Conservation (phyloP, 2,888 invertebrate species). For the Polydrusus tereticollis region DNA sequence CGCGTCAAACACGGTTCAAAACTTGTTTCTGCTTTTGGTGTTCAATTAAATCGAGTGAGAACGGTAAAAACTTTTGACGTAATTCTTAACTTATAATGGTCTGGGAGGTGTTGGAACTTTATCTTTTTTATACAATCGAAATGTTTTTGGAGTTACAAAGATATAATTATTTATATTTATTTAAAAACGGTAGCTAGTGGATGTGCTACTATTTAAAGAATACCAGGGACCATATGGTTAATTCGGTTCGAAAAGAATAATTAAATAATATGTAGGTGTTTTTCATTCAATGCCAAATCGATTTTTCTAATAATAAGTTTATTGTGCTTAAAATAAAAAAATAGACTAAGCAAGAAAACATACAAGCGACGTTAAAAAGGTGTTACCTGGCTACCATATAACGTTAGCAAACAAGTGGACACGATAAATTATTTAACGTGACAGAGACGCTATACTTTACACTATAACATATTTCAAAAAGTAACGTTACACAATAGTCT, state of each 20-base stretch:
- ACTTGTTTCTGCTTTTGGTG: conserved; percentile 14
- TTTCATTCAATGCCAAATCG: too few species aligned
- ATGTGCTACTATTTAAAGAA: not conserved
- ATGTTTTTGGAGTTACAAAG: conserved; percentile 6
- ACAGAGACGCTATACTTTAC: too few species aligned
- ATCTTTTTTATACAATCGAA: conserved; percentile 16
- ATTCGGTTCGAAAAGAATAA: too few species aligned
- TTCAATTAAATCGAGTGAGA: conserved; percentile 44
- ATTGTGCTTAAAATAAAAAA: too few species aligned
- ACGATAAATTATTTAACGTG: too few species aligned
- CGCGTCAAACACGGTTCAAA: conserved; percentile 19
- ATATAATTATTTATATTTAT: conserved; percentile 8
- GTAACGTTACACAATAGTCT: too few species aligned
- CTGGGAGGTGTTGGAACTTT: conserved; percentile 20
- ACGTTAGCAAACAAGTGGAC: too few species aligned
- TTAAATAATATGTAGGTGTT: not conserved
- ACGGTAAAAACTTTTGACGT: conserved; percentile 33
- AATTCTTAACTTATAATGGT: conserved; percentile 28
- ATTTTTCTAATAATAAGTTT: too few species aligned
- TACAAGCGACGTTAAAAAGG: too few species aligned
- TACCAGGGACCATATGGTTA: not conserved
- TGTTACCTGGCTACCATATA: too few species aligned
- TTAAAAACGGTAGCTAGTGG: conserved; percentile 8
- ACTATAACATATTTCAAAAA: too few species aligned
- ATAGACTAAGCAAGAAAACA: too few species aligned